These are phyloP conservation scores for Todiramphus chloris DNA, from an alignment of 2,113 vertebrate genomes.

Conservation along the genomic window DNA sequence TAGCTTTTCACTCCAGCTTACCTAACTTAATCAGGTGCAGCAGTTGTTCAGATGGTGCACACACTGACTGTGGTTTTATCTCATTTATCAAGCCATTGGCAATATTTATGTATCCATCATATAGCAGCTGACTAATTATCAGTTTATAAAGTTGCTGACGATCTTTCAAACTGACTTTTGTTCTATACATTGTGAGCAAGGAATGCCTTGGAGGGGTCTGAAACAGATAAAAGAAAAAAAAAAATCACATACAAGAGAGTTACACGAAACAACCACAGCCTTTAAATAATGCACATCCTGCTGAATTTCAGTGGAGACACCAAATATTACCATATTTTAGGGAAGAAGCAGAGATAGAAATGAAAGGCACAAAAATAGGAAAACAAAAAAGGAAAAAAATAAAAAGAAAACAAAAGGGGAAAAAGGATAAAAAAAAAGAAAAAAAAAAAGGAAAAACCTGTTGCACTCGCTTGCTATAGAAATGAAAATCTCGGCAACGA, in stretches of 20 bases:
- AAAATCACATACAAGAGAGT: constrained; percentile 5
- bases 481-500: not conserved
- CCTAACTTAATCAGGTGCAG: constrained; percentile 96
- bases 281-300: not conserved
- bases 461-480: not conserved
- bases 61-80: constrained; percentile 91
- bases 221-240: constrained; percentile 23
- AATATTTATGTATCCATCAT: constrained; percentile 96
- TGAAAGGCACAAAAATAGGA: not conserved
- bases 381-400: too few relatives aligned
- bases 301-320: not conserved
- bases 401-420: not conserved
- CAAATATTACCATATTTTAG: not conserved
- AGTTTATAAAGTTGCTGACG: constrained; percentile 96
- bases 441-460: not conserved
- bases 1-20: constrained; percentile 53
- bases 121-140: constrained; percentile 96
- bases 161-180: constrained; percentile 95
- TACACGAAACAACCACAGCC: not conserved
- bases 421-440: too few relatives aligned
- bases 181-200: constrained; percentile 87
- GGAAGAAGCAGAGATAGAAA: not conserved
- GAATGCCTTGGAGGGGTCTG: constrained; percentile 63
- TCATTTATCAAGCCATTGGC: constrained; percentile 95
- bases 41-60: constrained; percentile 95